Evolutionary conservation across 2,113 vertebrate genomes (phyloP).

Genomic region (Aythya baeri): DNA sequence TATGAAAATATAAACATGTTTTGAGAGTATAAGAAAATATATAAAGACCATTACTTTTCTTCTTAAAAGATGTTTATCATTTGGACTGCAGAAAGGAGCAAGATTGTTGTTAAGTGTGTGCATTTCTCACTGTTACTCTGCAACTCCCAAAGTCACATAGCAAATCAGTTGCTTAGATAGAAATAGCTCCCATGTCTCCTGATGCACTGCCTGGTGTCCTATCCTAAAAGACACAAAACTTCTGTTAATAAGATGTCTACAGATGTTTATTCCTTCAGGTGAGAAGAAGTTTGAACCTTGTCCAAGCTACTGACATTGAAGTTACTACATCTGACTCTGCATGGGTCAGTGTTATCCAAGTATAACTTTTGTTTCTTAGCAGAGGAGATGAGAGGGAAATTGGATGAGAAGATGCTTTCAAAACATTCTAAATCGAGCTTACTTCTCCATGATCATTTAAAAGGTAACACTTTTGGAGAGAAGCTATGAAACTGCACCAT

Average conservation of each 20-base stretch:
- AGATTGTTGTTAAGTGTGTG: background rate
- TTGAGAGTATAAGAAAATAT: background rate
- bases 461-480: background rate
- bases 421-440: background rate
- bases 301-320: background rate
- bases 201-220: background rate
- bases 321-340: background rate
- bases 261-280: background rate
- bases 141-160: conserved; percentile 12
- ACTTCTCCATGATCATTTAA: background rate
- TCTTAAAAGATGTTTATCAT: background rate
- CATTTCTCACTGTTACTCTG: conserved; percentile 18
- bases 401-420: background rate
- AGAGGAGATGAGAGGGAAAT: background rate
- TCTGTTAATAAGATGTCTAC: background rate
- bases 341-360: background rate
- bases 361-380: background rate
- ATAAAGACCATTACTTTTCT: background rate
- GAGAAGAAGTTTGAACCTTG: background rate
- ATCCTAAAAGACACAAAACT: background rate
- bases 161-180: background rate
- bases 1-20: background rate
- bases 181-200: conserved; percentile 6
- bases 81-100: background rate
- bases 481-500: background rate